phyloP scores from a whole-genome alignment of 1,140 invertebrate species.

The Gryon sp. region DNA sequence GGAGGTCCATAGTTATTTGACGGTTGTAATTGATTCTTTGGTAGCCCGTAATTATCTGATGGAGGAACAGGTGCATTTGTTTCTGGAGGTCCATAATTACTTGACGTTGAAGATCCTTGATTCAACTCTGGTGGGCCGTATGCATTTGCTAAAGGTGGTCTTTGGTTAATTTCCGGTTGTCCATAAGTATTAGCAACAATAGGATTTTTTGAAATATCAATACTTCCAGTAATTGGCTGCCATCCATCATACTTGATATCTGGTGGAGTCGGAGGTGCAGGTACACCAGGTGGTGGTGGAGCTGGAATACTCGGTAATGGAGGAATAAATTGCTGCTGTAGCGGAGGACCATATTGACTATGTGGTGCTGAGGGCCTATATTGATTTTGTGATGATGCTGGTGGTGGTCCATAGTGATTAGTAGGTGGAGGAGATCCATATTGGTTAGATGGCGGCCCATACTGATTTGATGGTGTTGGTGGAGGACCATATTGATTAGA shows the following conservation, averaged over 20 bases:
- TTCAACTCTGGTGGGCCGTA: conserved; percentile 38
- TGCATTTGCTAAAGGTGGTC: conserved; percentile 10
- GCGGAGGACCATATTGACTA: conserved; percentile 66
- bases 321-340: conserved; percentile 74
- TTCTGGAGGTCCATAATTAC: conserved; percentile 29
- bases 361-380: conserved; percentile 75
- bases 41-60: conserved; percentile 29
- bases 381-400: conserved; percentile 60
- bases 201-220: conserved; percentile 69
- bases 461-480: conserved; percentile 19
- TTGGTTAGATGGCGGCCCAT: conserved; percentile 33
- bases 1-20: conserved; percentile 33
- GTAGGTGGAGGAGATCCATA: conserved; percentile 56
- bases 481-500: conserved; percentile 21
- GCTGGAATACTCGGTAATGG: conserved; percentile 73
- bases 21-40: conserved; percentile 10
- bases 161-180: conserved; percentile 18
- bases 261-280: conserved; percentile 69
- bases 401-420: conserved; percentile 45
- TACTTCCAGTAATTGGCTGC: conserved; percentile 87
- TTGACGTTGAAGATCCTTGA: conserved; percentile 3
- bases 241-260: conserved; percentile 90
- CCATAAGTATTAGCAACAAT: conserved; percentile 36
- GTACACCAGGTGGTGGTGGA: conserved; percentile 82
- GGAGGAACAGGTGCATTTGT: conserved; percentile 71